Conservation (phyloP, 1,140 invertebrate genomes). For the Drosophila sturtevanti region DNA sequence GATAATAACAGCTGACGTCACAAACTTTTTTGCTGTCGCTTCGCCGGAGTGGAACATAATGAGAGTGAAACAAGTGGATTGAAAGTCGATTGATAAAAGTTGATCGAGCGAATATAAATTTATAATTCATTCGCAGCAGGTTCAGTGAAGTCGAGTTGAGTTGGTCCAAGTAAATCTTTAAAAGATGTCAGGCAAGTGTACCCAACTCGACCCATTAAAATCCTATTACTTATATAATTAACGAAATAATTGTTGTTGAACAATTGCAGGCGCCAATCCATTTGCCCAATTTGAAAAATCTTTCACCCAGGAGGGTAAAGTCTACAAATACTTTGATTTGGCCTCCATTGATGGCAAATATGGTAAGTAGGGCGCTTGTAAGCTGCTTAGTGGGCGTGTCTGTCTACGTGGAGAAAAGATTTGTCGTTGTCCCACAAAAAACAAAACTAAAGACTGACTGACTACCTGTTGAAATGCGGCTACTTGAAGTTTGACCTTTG, state of each 20-base stretch:
- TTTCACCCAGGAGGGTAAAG: slow-evolving; percentile 86
- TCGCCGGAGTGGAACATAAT: too few relatives aligned
- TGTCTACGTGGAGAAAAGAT: slow-evolving; percentile 35
- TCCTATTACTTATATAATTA: slow-evolving; percentile 46
- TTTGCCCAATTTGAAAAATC: slow-evolving; percentile 88
- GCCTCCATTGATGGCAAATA: slow-evolving; percentile 88
- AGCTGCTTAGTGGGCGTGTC: slow-evolving; percentile 3
- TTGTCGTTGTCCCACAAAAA: slow-evolving; percentile 13
- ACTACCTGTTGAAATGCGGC: slow-evolving; percentile 32
- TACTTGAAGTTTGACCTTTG: slow-evolving; percentile 66
- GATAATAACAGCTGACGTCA: too few relatives aligned
- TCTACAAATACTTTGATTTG: slow-evolving; percentile 91
- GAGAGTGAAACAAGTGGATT: too few relatives aligned
- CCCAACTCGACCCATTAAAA: neutral
- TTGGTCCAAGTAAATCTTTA: neutral
- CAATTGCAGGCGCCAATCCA: slow-evolving; percentile 86
- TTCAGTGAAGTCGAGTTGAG: slow-evolving; percentile 42
- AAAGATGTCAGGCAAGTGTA: slow-evolving; percentile 61
- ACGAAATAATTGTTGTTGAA: neutral
- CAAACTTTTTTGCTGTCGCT: too few relatives aligned
- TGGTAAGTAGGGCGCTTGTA: slow-evolving; percentile 85
- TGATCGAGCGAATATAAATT: slow-evolving; percentile 34
- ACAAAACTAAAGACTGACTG: slow-evolving; percentile 14
- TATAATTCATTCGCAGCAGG: slow-evolving; percentile 48
- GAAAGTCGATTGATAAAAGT: too few relatives aligned